Conservation (phyloP, 23 tunicate species). For the Trididemnum miniatum region DNA sequence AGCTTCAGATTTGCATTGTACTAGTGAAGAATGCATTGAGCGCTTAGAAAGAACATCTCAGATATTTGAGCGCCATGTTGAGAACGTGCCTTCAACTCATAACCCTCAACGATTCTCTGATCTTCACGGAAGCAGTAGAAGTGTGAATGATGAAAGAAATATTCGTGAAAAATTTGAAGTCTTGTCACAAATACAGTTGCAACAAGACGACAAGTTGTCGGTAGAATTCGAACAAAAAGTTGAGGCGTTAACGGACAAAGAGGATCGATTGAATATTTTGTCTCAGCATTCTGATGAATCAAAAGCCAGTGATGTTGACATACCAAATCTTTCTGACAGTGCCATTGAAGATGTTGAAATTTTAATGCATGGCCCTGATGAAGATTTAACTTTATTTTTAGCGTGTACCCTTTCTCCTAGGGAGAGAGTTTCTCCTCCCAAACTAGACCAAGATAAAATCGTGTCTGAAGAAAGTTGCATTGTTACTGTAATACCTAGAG, state of each 20-base stretch:
- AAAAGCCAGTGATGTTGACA: too few relatives aligned
- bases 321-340: too few relatives aligned
- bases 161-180: slow-evolving; percentile 25
- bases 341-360: too few relatives aligned
- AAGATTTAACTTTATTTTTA: neutral
- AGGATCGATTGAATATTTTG: too few relatives aligned
- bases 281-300: too few relatives aligned
- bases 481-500: neutral
- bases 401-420: neutral
- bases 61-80: slow-evolving; percentile 51
- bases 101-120: neutral
- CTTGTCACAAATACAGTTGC: neutral
- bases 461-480: neutral
- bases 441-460: neutral
- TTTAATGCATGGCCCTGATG: too few relatives aligned
- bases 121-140: neutral
- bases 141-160: slow-evolving; percentile 9
- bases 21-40: neutral
- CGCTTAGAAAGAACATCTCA: neutral
- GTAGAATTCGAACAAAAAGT: slow-evolving; percentile 46
- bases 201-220: slow-evolving; percentile 28
- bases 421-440: neutral
- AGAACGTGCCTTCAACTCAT: too few relatives aligned
- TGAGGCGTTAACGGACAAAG: slow-evolving; percentile 9
- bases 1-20: too few relatives aligned